These are phyloP conservation scores for Cyphomyrmex costatus DNA, from an alignment of 1,140 invertebrate genomes.

Conservation along the genomic window DNA sequence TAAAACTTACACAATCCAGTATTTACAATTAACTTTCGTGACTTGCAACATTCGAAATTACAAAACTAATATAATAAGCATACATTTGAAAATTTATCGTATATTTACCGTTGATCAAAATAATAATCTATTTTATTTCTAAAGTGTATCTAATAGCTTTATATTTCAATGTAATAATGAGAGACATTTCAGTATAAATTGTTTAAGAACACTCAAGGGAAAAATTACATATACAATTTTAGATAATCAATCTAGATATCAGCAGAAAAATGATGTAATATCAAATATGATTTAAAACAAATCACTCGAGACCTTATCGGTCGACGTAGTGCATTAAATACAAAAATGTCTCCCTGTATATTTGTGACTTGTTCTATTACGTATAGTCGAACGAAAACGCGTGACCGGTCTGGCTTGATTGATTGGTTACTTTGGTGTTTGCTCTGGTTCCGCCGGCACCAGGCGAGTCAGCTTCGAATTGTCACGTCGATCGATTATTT, in stretches of 20 bases:
- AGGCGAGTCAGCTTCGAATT: conserved; percentile 76
- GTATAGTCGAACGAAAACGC: conserved; percentile 71
- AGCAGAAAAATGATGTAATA: not conserved
- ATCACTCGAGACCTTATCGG: not conserved
- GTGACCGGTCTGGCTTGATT: conserved; percentile 78
- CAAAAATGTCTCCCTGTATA: conserved; percentile 53
- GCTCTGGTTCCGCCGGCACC: conserved; percentile 75
- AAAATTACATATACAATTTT: not conserved
- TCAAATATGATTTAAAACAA: conserved; percentile 13
- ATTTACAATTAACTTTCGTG: not conserved
- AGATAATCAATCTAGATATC: conserved; percentile 2
- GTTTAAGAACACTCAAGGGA: not conserved
- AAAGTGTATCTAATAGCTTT: not conserved
- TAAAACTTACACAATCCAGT: not conserved
- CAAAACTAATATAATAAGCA: not conserved
- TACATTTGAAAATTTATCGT: not conserved
- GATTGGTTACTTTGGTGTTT: conserved; percentile 78
- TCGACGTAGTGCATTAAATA: conserved; percentile 42
- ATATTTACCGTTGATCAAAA: not conserved
- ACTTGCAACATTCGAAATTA: not conserved
- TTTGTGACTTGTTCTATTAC: conserved; percentile 71
- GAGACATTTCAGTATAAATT: not conserved
- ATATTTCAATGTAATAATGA: conserved; percentile 19
- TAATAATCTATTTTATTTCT: conserved; percentile 1
- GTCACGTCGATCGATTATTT: conserved; percentile 85